Percentiles rank a stretch among this genome's conserved stretches.
Evolutionary conservation across 2,113 vertebrate species (phyloP).

Genomic region (Motacilla tschutschensis): DNA sequence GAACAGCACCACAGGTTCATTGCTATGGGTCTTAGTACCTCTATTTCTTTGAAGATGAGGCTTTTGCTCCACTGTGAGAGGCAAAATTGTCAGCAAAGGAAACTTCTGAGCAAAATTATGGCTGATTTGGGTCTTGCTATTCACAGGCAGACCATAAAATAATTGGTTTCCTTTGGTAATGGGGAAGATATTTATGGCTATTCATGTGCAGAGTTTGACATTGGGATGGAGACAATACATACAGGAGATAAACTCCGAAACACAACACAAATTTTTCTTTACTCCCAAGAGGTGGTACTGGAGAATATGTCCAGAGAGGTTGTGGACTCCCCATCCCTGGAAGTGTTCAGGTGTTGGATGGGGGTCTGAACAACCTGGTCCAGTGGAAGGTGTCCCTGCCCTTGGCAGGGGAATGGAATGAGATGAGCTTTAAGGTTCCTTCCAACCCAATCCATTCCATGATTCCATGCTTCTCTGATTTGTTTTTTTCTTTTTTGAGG

Average conservation of each 20-base stretch:
- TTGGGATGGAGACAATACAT: neutral
- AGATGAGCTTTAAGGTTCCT: neutral
- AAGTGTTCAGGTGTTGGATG: accelerated
- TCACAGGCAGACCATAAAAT: neutral
- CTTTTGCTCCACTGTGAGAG: neutral
- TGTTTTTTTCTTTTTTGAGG: neutral
- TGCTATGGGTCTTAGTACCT: neutral
- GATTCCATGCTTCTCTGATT: neutral
- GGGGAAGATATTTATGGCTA: neutral
- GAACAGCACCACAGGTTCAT: neutral
- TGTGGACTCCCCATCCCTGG: neutral
- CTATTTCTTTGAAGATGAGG: neutral
- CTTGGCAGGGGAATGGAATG: neutral
- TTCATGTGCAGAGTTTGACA: neutral
- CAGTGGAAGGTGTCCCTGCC: neutral
- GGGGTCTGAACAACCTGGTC: neutral
- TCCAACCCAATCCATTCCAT: neutral
- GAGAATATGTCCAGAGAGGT: neutral
- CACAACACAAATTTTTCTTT: neutral
- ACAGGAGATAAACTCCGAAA: neutral
- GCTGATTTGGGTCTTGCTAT: neutral
- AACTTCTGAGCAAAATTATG: neutral
- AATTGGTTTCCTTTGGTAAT: neutral
- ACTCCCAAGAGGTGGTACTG: neutral
- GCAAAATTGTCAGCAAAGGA: neutral